A percentile compares a stretch with the other conserved stretches of the same genome.
phyloP scores from a whole-genome alignment of 2,797 vertebrate genomes.

The Micrastur ruficollis region DNA sequence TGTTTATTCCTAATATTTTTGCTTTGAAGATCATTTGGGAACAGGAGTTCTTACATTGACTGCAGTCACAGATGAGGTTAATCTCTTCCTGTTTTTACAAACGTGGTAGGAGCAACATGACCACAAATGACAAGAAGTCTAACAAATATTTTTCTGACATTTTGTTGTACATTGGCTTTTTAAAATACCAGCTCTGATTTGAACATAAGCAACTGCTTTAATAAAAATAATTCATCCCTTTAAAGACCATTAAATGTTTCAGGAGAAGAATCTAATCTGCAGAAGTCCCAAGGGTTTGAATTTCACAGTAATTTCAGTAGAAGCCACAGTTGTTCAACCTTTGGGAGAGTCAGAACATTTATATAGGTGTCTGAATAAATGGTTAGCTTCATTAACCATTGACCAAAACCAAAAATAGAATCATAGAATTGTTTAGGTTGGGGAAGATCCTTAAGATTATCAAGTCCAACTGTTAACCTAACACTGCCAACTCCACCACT shows the following conservation, averaged over 20 bases:
- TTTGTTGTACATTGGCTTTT: background rate
- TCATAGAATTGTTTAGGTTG: background rate
- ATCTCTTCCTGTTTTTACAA: background rate
- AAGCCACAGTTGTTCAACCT: background rate
- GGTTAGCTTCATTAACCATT: background rate
- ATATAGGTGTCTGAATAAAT: background rate
- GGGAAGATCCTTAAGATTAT: background rate
- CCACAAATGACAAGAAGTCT: background rate
- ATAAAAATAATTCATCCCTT: background rate
- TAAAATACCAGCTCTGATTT: conserved; percentile 4
- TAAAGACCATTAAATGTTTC: background rate
- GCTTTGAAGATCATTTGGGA: conserved; percentile 44
- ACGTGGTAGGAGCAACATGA: background rate
- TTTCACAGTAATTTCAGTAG: background rate
- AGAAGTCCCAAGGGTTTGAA: background rate
- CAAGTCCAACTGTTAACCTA: background rate
- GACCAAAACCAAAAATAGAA: background rate
- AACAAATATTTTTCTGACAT: conserved; percentile 26
- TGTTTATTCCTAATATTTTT: conserved; percentile 44
- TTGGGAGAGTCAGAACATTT: background rate
- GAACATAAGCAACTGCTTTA: background rate
- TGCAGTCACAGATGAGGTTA: background rate
- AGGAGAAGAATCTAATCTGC: background rate
- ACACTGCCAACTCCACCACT: background rate
- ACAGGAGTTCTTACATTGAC: background rate